These are phyloP conservation scores for Loripinus fragilis DNA, from an alignment of 2,888 invertebrate species.

Conservation along the genomic window DNA sequence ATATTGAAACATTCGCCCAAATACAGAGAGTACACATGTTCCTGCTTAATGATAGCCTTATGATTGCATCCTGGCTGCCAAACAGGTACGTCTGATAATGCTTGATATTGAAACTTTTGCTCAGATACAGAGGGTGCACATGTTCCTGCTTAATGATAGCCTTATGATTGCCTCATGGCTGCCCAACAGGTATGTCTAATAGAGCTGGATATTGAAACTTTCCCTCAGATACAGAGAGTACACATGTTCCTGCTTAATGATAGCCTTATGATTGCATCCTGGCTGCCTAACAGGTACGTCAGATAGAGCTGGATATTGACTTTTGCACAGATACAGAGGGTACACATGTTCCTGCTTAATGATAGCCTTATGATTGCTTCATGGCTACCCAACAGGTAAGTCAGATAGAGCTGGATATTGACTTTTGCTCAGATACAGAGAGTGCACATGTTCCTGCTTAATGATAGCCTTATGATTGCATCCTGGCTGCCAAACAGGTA, in stretches of 20 bases:
- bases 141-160: no score
- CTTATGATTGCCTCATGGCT: no score
- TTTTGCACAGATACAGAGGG: no score
- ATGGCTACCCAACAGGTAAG: no score
- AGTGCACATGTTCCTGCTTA: slow-evolving; percentile 96
- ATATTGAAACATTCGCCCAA: slow-evolving; percentile 90
- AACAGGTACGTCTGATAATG: slow-evolving; percentile 73
- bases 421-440: slow-evolving; percentile 90
- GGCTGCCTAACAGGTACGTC: slow-evolving; percentile 81
- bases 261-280: slow-evolving; percentile 92
- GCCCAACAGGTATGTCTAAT: no score
- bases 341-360: no score
- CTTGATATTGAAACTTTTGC: no score
- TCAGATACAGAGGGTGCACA: no score
- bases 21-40: slow-evolving; percentile 95
- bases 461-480: slow-evolving; percentile 95
- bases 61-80: slow-evolving; percentile 88
- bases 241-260: slow-evolving; percentile 97
- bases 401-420: slow-evolving; percentile 93
- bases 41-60: slow-evolving; percentile 95
- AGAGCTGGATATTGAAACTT: slow-evolving; percentile 93
- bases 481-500: slow-evolving; percentile 84
- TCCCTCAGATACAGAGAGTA: slow-evolving; percentile 90
- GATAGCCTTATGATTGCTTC: no score
- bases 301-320: slow-evolving; percentile 83